These are phyloP conservation scores for Chaetoderma sp. DNA, from an alignment of 2,888 invertebrate species.

Conservation along the genomic window DNA sequence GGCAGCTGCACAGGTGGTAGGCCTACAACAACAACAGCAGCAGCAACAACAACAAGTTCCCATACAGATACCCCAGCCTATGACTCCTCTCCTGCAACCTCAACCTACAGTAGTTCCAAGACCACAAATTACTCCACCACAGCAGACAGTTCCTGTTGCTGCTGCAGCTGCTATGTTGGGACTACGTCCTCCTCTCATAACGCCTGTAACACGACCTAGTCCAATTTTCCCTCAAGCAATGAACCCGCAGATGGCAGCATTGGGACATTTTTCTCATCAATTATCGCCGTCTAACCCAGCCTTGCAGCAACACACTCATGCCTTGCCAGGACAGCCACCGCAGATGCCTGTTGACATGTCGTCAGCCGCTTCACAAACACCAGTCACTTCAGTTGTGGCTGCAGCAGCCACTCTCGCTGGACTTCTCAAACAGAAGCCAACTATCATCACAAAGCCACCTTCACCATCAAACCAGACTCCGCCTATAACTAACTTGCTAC, in stretches of 20 bases:
- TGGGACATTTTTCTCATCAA: no score
- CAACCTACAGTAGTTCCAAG: conserved; percentile 8
- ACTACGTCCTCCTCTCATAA: no score
- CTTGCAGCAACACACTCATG: conserved; percentile 1
- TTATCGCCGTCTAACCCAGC: conserved; percentile 8
- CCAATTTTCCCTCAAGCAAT: no score
- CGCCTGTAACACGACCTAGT: no score
- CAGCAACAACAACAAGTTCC: background rate
- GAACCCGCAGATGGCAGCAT: no score
- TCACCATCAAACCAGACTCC: conserved; percentile 44
- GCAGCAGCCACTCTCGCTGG: conserved; percentile 62
- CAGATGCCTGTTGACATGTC: no score
- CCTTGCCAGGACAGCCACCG: conserved; percentile 11
- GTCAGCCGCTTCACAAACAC: conserved; percentile 81
- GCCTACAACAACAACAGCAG: conserved; percentile 1
- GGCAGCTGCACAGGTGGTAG: background rate
- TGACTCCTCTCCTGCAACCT: conserved; percentile 8
- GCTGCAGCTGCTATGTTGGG: no score
- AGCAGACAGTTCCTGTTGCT: conserved; percentile 5
- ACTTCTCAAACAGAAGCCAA: conserved; percentile 63
- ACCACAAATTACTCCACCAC: conserved; percentile 16
- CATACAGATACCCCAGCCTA: background rate
- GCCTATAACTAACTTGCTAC: conserved; percentile 29
- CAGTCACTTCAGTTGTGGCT: conserved; percentile 72
- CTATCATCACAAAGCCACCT: conserved; percentile 62